These are phyloP conservation scores for Megalops atlanticus DNA, from an alignment of 2,113 vertebrate species.

Conservation along the genomic window DNA sequence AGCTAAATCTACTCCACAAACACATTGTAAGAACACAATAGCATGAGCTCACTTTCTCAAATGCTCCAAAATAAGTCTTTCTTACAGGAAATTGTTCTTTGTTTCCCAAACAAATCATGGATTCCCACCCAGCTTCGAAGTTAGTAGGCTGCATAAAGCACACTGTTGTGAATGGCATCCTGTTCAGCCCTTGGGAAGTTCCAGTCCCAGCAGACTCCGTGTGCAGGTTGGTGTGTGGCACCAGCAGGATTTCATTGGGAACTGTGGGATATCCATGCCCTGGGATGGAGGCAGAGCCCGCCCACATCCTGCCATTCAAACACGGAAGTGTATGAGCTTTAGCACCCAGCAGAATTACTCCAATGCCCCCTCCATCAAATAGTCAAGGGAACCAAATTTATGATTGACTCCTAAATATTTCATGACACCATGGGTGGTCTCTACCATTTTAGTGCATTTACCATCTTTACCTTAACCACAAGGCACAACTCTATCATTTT, in stretches of 20 bases:
- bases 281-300: constrained; percentile 51
- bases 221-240: background rate
- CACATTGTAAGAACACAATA: background rate
- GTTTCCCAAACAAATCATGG: constrained; percentile 13
- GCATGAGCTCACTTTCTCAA: background rate
- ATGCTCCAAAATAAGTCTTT: background rate
- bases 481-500: background rate
- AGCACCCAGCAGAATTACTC: constrained; percentile 18
- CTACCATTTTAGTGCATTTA: background rate
- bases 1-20: background rate
- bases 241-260: constrained; percentile 50
- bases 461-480: background rate
- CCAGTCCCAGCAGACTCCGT: background rate
- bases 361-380: background rate
- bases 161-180: constrained; percentile 34
- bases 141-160: constrained; percentile 13
- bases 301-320: constrained; percentile 72
- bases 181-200: constrained; percentile 29
- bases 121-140: constrained; percentile 21
- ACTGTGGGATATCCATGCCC: constrained; percentile 53
- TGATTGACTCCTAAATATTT: background rate
- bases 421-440: background rate
- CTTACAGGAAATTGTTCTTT: constrained; percentile 29
- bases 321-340: constrained; percentile 51
- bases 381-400: constrained; percentile 16